phyloP scores from a whole-genome alignment of 2,888 invertebrate genomes.

The Drosophila pseudotakahashii region DNA sequence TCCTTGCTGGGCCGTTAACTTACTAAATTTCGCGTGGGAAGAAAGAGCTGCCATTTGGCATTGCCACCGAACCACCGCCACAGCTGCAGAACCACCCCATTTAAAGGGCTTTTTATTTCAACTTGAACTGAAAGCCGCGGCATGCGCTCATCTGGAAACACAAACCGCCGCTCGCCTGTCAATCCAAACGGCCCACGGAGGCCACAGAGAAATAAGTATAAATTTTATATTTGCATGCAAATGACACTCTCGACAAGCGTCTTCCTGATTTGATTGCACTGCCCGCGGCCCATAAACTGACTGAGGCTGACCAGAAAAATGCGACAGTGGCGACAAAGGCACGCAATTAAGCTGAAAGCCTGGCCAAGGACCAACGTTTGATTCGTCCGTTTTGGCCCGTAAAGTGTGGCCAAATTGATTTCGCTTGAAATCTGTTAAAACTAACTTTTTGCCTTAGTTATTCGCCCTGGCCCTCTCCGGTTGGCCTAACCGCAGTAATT shows the following conservation, averaged over 20 bases:
- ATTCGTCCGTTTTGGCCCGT: slow-evolving; percentile 11
- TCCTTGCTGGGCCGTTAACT: slow-evolving; percentile 49
- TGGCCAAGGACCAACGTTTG: slow-evolving; percentile 24
- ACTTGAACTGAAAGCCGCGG: slow-evolving; percentile 36
- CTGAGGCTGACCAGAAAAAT: slow-evolving; percentile 23
- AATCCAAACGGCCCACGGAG: no score
- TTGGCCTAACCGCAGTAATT: slow-evolving; percentile 32
- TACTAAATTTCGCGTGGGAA: slow-evolving; percentile 48
- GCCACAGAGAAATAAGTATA: slow-evolving; percentile 10
- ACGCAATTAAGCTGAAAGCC: slow-evolving; percentile 49
- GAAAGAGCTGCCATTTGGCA: slow-evolving; percentile 25
- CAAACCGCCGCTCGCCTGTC: slow-evolving; percentile 4
- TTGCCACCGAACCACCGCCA: slow-evolving; percentile 14
- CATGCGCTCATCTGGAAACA: slow-evolving; percentile 41
- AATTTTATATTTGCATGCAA: slow-evolving; percentile 45
- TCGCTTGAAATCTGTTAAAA: slow-evolving; percentile 13
- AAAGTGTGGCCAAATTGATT: slow-evolving; percentile 28
- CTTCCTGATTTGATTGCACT: slow-evolving; percentile 48
- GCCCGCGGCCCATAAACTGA: slow-evolving; percentile 31
- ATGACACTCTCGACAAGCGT: slow-evolving; percentile 40
- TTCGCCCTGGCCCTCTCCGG: not conserved
- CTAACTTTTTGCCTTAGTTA: slow-evolving; percentile 1
- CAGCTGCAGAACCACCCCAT: slow-evolving; percentile 36
- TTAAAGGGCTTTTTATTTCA: slow-evolving; percentile 55
- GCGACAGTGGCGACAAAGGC: slow-evolving; percentile 24